A percentile compares a stretch with the other conserved stretches of the same genome.
phyloP scores from a whole-genome alignment of 2,797 vertebrate species.

The Halcyon leucocephala region DNA sequence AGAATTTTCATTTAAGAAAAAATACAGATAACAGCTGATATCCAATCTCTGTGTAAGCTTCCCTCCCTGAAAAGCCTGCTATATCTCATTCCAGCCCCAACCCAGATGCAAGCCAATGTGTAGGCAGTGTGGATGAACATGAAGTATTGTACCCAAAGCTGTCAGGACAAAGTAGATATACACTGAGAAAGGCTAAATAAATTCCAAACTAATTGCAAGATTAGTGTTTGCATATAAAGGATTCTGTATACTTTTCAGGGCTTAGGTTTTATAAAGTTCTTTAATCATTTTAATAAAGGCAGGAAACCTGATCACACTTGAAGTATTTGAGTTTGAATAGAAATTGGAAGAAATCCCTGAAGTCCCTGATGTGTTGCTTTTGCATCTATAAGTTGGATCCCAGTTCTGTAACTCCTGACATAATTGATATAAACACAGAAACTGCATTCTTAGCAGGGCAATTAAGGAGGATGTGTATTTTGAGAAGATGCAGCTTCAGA shows the following conservation, averaged over 20 bases:
- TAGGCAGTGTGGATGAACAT: constrained; percentile 51
- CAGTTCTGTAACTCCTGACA: neutral
- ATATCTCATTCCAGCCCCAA: neutral
- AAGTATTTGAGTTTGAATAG: neutral
- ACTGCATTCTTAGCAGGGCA: neutral
- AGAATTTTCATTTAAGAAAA: neutral
- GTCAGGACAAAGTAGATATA: constrained; percentile 21
- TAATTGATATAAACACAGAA: neutral
- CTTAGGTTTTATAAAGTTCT: neutral
- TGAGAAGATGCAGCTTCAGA: neutral
- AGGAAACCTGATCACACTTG: neutral
- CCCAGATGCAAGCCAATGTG: constrained; percentile 18
- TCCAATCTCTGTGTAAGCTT: neutral
- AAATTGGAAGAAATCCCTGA: neutral
- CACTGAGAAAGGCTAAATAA: neutral
- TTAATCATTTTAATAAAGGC: neutral
- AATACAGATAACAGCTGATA: neutral
- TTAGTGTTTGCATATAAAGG: neutral
- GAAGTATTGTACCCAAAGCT: constrained; percentile 45
- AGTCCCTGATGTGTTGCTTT: neutral
- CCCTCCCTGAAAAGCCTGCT: neutral
- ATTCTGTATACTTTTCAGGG: neutral
- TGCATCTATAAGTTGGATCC: neutral
- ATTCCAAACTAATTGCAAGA: neutral
- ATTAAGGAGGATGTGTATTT: neutral